Evolutionary conservation across 2,113 vertebrate genomes (phyloP).

Genomic region (Apodemus speciosus): DNA sequence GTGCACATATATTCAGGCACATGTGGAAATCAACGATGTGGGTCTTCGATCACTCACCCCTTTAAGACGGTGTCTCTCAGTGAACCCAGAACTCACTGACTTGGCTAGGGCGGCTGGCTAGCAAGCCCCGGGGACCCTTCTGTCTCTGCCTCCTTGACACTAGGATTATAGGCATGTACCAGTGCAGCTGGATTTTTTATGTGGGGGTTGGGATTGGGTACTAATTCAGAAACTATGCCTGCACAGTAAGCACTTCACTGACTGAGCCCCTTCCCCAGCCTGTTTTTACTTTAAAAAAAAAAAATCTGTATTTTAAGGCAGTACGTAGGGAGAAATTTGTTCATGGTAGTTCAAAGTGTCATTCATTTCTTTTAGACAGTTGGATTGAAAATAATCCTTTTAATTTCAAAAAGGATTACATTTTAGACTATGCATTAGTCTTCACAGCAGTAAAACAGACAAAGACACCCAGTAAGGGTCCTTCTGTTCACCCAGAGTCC

Average conservation of each 20-base stretch:
- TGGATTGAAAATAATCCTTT: conserved; percentile 78
- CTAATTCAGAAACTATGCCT: background rate
- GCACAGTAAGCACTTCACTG: background rate
- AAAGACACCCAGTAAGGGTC: background rate
- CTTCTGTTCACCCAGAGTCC: background rate
- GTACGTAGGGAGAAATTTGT: conserved; percentile 82
- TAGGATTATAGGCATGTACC: background rate
- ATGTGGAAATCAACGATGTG: background rate
- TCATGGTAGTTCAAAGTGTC: conserved; percentile 76
- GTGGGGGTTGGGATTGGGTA: background rate
- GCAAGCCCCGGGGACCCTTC: background rate
- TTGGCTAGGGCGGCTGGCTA: background rate
- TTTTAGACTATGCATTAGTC: conserved; percentile 1
- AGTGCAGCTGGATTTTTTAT: background rate
- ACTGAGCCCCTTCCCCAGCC: background rate
- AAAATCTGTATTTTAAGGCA: conserved; percentile 78
- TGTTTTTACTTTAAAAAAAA: conserved; percentile 27
- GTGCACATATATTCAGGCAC: background rate
- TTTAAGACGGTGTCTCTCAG: background rate
- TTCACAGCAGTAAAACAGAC: background rate
- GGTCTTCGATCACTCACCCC: background rate
- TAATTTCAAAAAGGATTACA: conserved; percentile 67
- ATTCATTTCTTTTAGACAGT: conserved; percentile 75
- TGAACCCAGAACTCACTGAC: background rate
- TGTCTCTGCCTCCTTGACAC: background rate